A percentile compares a stretch with the other conserved stretches of the same genome.
These are phyloP conservation scores for Cygnus olor DNA, from an alignment of 2,797 vertebrate species.

Conservation along the genomic window DNA sequence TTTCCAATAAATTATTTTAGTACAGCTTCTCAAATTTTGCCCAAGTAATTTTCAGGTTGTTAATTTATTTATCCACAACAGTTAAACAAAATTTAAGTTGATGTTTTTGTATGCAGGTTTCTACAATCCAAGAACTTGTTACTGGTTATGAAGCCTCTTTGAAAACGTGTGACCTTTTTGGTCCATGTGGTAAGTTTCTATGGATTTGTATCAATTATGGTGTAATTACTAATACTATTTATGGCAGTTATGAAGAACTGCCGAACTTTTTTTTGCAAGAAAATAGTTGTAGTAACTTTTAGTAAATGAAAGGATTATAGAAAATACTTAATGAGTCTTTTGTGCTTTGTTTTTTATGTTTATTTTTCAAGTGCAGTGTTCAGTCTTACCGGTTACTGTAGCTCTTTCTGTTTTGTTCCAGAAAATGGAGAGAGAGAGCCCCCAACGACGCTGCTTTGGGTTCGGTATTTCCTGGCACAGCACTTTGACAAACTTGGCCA, in stretches of 20 bases:
- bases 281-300: neutral
- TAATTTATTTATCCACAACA: neutral
- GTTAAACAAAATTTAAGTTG: neutral
- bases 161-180: constrained; percentile 80
- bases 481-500: constrained; percentile 84
- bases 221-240: neutral
- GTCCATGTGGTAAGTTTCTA: constrained; percentile 75
- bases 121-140: constrained; percentile 82
- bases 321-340: neutral
- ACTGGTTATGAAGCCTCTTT: constrained; percentile 82
- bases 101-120: constrained; percentile 68
- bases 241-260: neutral
- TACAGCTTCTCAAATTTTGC: neutral
- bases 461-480: constrained; percentile 83
- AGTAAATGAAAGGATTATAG: neutral
- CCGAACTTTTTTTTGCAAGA: neutral
- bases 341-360: neutral
- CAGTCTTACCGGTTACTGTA: neutral
- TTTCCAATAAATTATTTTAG: neutral
- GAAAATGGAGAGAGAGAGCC: constrained; percentile 81
- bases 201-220: neutral
- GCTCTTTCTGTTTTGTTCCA: constrained; percentile 67
- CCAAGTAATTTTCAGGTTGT: neutral
- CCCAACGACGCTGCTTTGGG: constrained; percentile 82
- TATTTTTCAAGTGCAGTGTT: neutral